Evolutionary conservation across 2,113 vertebrate genomes (phyloP).

Genomic region (Brachyistius frenatus): DNA sequence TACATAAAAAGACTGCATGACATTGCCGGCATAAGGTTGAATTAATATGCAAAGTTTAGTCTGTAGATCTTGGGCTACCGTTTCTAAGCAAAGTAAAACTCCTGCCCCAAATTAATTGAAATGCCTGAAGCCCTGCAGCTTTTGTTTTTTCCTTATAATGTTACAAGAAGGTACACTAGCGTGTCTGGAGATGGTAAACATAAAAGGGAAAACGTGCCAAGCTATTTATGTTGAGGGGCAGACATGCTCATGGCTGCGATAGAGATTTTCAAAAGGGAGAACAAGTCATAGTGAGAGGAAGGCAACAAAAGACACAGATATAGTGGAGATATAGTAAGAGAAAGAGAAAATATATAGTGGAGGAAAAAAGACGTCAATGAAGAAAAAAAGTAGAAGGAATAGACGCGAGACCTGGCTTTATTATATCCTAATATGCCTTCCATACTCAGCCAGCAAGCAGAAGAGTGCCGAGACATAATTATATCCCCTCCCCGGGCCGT

Average conservation of each 20-base stretch:
- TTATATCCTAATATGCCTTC: conserved; percentile 85
- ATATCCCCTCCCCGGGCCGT: conserved; percentile 87
- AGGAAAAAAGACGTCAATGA: conserved; percentile 50
- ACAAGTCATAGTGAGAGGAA: conserved; percentile 13
- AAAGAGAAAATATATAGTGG: conserved; percentile 43
- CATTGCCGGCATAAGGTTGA: too few species aligned
- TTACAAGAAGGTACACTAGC: too few species aligned
- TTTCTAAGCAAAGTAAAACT: neutral
- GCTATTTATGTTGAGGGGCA: neutral
- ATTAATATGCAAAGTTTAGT: neutral
- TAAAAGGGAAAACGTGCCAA: neutral
- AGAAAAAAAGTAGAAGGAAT: conserved; percentile 26
- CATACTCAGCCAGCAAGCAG: conserved; percentile 80
- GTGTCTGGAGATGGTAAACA: conserved; percentile 4
- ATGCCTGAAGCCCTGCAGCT: neutral
- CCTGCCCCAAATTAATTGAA: conserved; percentile 11
- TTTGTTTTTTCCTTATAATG: neutral
- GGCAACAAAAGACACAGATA: conserved; percentile 44
- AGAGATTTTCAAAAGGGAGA: conserved; percentile 14
- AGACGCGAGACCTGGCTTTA: conserved; percentile 77
- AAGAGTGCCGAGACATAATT: conserved; percentile 87
- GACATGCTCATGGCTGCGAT: neutral
- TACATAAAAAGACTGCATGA: too few species aligned
- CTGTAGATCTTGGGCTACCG: neutral
- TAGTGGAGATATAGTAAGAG: conserved; percentile 35